Evolutionary conservation across 2,113 vertebrate species (phyloP).

Genomic region (Otus sunia): DNA sequence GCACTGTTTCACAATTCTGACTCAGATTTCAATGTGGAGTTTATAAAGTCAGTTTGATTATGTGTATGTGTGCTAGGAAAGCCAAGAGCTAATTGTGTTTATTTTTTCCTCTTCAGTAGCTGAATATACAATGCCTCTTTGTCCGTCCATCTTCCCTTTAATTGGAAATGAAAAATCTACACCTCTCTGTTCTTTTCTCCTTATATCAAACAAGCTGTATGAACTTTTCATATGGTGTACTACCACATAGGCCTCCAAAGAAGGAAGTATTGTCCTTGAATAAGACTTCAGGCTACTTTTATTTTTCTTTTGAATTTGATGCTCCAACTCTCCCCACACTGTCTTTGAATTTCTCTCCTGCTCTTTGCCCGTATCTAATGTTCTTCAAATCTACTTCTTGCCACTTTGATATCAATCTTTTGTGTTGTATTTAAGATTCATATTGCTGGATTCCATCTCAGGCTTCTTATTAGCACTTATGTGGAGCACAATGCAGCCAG

Average conservation of each 20-base stretch:
- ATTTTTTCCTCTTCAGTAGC: neutral
- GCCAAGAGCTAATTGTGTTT: neutral
- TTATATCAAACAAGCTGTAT: neutral
- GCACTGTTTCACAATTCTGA: neutral
- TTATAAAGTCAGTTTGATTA: neutral
- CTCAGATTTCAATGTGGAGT: neutral
- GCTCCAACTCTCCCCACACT: neutral
- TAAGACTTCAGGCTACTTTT: neutral
- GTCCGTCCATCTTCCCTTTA: neutral
- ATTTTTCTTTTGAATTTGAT: neutral
- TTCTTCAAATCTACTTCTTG: neutral
- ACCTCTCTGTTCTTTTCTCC: neutral
- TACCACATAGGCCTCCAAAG: neutral
- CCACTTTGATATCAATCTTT: neutral
- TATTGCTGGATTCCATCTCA: neutral
- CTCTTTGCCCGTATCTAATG: neutral
- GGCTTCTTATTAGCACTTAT: neutral
- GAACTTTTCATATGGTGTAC: neutral
- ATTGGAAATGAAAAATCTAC: neutral
- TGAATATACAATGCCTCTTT: neutral
- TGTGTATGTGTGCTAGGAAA: neutral
- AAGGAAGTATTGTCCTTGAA: neutral
- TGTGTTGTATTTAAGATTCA: neutral
- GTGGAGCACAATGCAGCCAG: neutral
- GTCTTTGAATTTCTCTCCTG: neutral